Evolutionary conservation across 2,888 invertebrate genomes (phyloP), one percentile per base, ranked within the genome.

Genomic region (Watsonalla cultraria): DNA sequence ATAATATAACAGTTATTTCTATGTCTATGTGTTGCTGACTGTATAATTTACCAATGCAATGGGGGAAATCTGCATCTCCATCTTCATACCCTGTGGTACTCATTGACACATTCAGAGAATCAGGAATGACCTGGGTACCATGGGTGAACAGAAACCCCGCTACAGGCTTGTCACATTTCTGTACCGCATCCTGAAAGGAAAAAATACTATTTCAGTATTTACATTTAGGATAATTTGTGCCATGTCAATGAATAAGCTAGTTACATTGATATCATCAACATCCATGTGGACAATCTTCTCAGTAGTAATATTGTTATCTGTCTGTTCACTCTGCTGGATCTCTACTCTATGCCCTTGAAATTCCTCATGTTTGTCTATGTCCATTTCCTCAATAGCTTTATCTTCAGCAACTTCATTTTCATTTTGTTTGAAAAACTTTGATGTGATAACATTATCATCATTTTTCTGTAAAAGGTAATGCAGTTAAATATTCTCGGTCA

Each of bases 1-100:
- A n/a, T n/a, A n/a, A n/a, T 24, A 46, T 35, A 24, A 52, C n/a
- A 8, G n/a, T n/a, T n/a, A n/a, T n/a, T n/a, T n/a, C n/a, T 52
- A 54, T n/a, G n/a, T 46, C 2, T 39, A 37, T 48, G 24, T 4
- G 15, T 34, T 46, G 45, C 33, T 47, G 51, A 52, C 14, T 51
- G 50, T 53, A 11, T 2, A 39, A 37, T 15, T 51, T 46, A 84
- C 86, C 86, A 62, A 86, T 78, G 56, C 78, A 79, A 54, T 82
- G 82, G 39, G 84, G 79, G 64, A 78, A 84, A 34, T 87, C 86
- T 33, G 65, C 56, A 58, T 82, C 81, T 24, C 65, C 72, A 47
- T 86, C 87, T 55, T 84, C 87, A 76, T 69, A 80, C 39, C 80
- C 85, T 51, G 82, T 80, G 7, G 85, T 86, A 58, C 76, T 84